Evolutionary conservation across 2,888 invertebrate genomes (phyloP), one percentile per base, ranked within the genome.

Genomic region (Agrochola circellaris): DNA sequence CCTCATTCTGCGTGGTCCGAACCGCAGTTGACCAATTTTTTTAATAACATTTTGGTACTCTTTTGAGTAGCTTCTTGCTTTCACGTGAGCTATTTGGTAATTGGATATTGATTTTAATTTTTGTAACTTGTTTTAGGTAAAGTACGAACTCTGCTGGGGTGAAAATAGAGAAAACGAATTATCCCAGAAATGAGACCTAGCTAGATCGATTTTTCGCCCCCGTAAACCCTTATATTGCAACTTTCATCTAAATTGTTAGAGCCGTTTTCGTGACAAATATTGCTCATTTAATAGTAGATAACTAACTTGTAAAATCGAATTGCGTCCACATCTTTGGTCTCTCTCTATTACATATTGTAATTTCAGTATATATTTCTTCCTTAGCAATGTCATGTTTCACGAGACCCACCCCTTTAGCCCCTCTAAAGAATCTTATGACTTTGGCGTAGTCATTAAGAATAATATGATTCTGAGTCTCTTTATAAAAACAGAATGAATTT

Each of bases 11-110:
- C 45, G 13, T 15, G 15, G 13, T 15, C 45, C 15, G 0, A 45
- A 0, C 2, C 42, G 2, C 42, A 45, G 2, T 45, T 45, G 42
- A 11, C 17, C 48, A 17, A 6, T 48, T 48, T 26, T 26, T 61
- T 68, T 66, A 42, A 48, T 73, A 48, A 34, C 48, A 58, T 45
- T 42, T n/a, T 17, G 17, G 64, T 64, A n/a, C n/a, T 38, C 42
- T 20, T 26, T 75, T 61, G 38, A 69, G 54, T 45, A 3, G 11
- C 20, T 62, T 26, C 15, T 45, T 51, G 54, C 38, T 82, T 76
- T 72, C 13, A 64, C 30, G 30, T 60, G 62, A 45, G 34, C 17
- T 76, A n/a, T 30, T 56, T 30, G 23, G 15, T 56, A 61, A 34
- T 34, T 54, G 9, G 2, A 23, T 34, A 34, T 0, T 42, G 11